Conservation (phyloP, 1,140 invertebrate genomes). For the Megalonaias nervosa region DNA sequence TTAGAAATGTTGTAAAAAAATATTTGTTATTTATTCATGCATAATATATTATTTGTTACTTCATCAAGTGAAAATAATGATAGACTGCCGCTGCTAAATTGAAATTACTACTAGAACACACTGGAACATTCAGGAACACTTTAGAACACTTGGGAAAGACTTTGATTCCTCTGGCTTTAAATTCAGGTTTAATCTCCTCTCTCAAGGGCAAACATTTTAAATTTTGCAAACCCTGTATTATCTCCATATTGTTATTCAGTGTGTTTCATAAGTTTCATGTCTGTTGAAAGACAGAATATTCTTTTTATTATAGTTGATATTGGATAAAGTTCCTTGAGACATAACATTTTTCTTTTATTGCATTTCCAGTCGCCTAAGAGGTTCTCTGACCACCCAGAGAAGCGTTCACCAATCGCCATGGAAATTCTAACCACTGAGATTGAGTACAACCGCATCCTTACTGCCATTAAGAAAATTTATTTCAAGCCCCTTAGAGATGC, state of each 20-base stretch:
- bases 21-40: too few relatives aligned
- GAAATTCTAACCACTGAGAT: constrained; percentile 60
- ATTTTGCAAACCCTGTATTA: too few relatives aligned
- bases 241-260: background rate
- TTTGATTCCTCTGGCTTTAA: too few relatives aligned
- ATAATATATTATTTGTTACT: too few relatives aligned
- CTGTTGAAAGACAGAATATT: background rate
- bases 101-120: too few relatives aligned
- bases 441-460: constrained; percentile 52
- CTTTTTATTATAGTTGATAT: background rate
- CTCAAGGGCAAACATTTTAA: too few relatives aligned
- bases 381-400: constrained; percentile 51
- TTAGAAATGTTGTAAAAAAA: too few relatives aligned
- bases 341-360: background rate
- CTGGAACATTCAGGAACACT: too few relatives aligned
- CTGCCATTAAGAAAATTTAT: constrained; percentile 56
- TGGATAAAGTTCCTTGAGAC: background rate
- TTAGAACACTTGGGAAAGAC: too few relatives aligned
- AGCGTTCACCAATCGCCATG: constrained; percentile 51
- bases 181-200: too few relatives aligned
- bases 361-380: constrained; percentile 44
- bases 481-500: constrained; percentile 55
- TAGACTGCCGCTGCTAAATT: too few relatives aligned
- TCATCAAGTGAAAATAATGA: too few relatives aligned
- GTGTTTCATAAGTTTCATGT: background rate